Percentiles rank a stretch among this genome's conserved stretches.
phyloP scores from a whole-genome alignment of 2,113 vertebrate species.

The Microcebus tavaratra region DNA sequence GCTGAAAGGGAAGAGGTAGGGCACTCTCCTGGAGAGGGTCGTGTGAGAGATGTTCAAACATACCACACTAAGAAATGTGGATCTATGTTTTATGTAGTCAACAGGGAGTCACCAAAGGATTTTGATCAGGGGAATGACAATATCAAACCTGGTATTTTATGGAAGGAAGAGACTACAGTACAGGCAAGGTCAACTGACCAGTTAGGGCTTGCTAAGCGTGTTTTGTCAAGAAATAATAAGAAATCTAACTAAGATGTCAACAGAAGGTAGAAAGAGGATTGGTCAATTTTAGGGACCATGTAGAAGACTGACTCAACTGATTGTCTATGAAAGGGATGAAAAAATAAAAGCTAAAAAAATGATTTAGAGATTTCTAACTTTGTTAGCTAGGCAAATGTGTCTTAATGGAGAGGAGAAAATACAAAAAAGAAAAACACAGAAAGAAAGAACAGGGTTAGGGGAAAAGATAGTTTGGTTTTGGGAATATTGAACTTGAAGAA shows the following conservation, averaged over 20 bases:
- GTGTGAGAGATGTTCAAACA: neutral
- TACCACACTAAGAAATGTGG: neutral
- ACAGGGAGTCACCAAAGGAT: neutral
- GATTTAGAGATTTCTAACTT: conserved; percentile 33
- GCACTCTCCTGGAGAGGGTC: neutral
- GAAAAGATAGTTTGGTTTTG: neutral
- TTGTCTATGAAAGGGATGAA: neutral
- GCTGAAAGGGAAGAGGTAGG: neutral
- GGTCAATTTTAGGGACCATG: neutral
- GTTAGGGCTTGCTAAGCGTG: neutral
- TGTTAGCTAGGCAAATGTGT: neutral
- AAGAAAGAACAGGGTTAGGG: neutral
- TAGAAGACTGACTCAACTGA: neutral
- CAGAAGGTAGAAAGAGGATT: neutral
- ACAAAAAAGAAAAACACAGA: neutral
- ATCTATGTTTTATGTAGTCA: neutral
- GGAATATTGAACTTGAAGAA: neutral
- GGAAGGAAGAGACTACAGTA: neutral
- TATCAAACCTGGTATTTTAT: neutral
- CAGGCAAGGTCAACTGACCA: neutral
- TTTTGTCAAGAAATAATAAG: neutral
- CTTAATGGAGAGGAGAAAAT: neutral
- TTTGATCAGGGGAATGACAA: neutral
- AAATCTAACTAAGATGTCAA: conserved; percentile 8
- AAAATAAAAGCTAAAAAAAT: conserved; percentile 19